Evolutionary conservation across 2,888 invertebrate species (phyloP).

Genomic region (Lamellibrachia satsuma): DNA sequence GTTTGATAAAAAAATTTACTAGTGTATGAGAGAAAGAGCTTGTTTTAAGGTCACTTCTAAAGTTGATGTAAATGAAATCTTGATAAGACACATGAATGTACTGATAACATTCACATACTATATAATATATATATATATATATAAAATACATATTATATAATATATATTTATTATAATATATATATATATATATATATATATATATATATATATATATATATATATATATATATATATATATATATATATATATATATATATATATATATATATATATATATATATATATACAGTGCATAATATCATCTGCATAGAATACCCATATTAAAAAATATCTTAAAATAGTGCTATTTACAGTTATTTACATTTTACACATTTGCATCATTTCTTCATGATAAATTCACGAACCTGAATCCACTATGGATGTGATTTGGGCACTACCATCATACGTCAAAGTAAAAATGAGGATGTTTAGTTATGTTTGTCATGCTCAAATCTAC

Average conservation of each 20-base stretch:
- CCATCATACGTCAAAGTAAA: neutral
- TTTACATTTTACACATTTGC: neutral
- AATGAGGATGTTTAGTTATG: neutral
- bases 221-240: too few relatives aligned
- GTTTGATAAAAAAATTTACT: neutral
- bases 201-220: too few relatives aligned
- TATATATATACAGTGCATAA: neutral
- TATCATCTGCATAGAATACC: neutral
- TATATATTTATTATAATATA: too few relatives aligned
- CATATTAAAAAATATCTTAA: constrained; percentile 5
- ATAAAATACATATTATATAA: too few relatives aligned
- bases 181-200: too few relatives aligned
- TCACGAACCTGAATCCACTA: neutral
- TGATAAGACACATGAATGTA: neutral
- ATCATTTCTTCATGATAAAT: neutral
- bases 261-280: too few relatives aligned
- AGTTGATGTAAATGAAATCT: neutral
- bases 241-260: too few relatives aligned
- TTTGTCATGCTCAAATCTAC: neutral
- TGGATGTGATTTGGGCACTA: neutral
- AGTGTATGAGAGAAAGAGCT: neutral
- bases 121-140: neutral
- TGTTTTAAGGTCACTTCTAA: neutral
- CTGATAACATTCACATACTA: neutral
- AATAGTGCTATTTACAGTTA: constrained; percentile 12